A percentile compares a stretch with the other conserved stretches of the same genome.
phyloP scores from a whole-genome alignment of 1,140 invertebrate genomes.

The Antheraea pernyi region DNA sequence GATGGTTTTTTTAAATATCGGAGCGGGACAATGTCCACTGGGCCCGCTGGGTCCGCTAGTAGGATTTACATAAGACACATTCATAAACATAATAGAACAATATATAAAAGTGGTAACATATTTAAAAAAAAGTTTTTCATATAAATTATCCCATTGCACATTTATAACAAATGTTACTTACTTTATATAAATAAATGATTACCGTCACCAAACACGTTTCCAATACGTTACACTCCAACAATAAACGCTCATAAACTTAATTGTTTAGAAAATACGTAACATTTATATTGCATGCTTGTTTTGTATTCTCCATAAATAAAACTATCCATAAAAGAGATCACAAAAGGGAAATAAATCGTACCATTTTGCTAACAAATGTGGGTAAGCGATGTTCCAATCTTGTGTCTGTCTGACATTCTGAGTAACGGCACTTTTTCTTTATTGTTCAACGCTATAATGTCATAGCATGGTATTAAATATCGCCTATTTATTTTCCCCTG shows the following conservation, averaged over 20 bases:
- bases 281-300: constrained; percentile 23
- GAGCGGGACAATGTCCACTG: too few species aligned
- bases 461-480: constrained; percentile 23
- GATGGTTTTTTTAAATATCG: too few species aligned
- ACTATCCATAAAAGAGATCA: constrained; percentile 30
- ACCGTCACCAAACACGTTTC: neutral
- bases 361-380: constrained; percentile 38
- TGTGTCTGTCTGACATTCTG: constrained; percentile 29
- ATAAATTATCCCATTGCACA: too few species aligned
- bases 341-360: constrained; percentile 38
- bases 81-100: too few species aligned
- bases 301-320: constrained; percentile 28
- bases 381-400: constrained; percentile 38
- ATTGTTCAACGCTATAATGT: constrained; percentile 23
- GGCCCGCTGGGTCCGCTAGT: too few species aligned
- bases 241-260: neutral
- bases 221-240: neutral
- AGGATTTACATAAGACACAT: too few species aligned
- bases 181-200: neutral
- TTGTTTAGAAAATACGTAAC: constrained; percentile 7
- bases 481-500: constrained; percentile 12
- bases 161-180: neutral
- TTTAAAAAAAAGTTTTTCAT: too few species aligned
- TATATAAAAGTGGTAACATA: too few species aligned
- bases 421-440: constrained; percentile 24